Conservation (phyloP, 2,888 invertebrate species). For the Orchesella flavescens region DNA sequence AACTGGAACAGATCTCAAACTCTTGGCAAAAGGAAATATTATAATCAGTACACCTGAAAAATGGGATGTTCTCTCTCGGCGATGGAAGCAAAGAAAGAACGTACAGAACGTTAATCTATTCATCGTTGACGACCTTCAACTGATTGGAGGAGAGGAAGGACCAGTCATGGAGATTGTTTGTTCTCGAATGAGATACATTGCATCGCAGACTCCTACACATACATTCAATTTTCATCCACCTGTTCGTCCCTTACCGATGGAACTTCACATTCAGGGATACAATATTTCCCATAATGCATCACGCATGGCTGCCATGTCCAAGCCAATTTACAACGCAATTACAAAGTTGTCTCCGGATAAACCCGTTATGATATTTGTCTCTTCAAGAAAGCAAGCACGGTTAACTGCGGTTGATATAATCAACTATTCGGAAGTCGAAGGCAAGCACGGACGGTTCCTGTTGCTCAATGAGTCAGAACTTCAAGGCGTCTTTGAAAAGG, state of each 20-base stretch:
- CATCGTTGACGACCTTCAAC: conserved; percentile 96
- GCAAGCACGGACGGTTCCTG: conserved; percentile 89
- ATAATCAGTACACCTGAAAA: conserved; percentile 97
- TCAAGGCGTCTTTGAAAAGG: conserved; percentile 88
- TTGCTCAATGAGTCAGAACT: conserved; percentile 90
- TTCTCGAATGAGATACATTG: conserved; percentile 93
- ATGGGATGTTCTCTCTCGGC: conserved; percentile 97
- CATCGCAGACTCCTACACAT: conserved; percentile 92
- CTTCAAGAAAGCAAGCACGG: conserved; percentile 90
- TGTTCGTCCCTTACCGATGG: conserved; percentile 94
- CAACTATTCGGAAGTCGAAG: conserved; percentile 93
- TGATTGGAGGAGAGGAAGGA: conserved; percentile 91
- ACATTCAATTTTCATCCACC: conserved; percentile 99
- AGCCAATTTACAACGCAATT: conserved; percentile 96
- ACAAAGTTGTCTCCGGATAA: conserved; percentile 86
- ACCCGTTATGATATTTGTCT: conserved; percentile 92
- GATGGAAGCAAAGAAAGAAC: conserved; percentile 99
- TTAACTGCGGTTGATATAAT: conserved; percentile 96
- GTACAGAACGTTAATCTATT: conserved; percentile 97
- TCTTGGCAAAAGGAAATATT: conserved; percentile 91
- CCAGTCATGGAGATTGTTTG: conserved; percentile 95
- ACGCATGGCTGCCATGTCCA: conserved; percentile 96
- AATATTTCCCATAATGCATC: conserved; percentile 98
- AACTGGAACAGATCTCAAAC: conserved; percentile 95
- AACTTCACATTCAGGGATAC: conserved; percentile 96